A percentile compares a stretch with the other conserved stretches of the same genome.
phyloP scores from a whole-genome alignment of 2,113 vertebrate species.

The Lepus timidus region DNA sequence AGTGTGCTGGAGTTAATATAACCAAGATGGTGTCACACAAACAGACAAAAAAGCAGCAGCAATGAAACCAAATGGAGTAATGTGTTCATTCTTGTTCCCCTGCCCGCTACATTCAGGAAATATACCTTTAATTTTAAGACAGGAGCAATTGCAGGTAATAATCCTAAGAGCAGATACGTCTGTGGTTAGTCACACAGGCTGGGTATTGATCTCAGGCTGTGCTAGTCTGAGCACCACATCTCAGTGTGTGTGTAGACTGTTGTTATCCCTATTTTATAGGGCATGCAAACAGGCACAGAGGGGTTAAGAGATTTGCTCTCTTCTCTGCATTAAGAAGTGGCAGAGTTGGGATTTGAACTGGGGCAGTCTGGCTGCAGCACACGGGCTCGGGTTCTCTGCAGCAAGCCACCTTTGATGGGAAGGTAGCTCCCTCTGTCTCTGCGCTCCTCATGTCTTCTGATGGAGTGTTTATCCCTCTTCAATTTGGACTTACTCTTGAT shows the following conservation, averaged over 20 bases:
- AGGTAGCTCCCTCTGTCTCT: accelerated
- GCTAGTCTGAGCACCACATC: too few relatives aligned
- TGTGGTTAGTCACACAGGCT: accelerated
- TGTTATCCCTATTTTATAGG: neutral
- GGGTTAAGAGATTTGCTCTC: neutral
- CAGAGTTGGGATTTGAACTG: neutral
- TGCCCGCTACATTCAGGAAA: neutral
- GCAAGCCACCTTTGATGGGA: neutral
- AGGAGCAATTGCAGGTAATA: too few relatives aligned
- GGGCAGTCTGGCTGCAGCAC: neutral
- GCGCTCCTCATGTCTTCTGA: accelerated
- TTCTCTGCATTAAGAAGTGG: neutral
- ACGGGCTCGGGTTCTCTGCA: neutral
- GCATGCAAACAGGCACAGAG: neutral
- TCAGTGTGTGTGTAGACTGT: neutral
- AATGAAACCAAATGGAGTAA: neutral
- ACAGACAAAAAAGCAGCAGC: neutral
- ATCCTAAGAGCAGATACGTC: neutral
- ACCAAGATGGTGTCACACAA: neutral
- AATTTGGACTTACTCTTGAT: neutral
- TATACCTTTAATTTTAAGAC: neutral
- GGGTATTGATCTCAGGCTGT: neutral
- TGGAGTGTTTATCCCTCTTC: neutral
- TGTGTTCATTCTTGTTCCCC: neutral
- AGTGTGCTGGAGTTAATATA: accelerated